These are phyloP conservation scores for Athalia circularis DNA, from an alignment of 2,888 invertebrate species.

Conservation along the genomic window DNA sequence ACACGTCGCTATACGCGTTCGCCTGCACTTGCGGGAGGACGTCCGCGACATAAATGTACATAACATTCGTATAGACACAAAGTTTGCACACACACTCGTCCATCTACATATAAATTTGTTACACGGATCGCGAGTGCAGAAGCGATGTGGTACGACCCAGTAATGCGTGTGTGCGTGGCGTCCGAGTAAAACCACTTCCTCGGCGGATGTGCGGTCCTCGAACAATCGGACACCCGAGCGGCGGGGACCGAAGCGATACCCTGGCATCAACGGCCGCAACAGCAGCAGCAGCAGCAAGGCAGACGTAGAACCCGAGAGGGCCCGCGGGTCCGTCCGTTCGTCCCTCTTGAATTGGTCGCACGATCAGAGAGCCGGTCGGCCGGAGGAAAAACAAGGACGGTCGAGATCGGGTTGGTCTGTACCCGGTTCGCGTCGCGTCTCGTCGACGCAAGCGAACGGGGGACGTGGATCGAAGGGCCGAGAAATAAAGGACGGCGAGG, in stretches of 20 bases:
- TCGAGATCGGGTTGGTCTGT: background rate
- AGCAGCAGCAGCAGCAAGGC: background rate
- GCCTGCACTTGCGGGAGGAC: no score
- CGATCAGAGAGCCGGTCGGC: slow-evolving; percentile 7
- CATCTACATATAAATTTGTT: background rate
- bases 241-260: slow-evolving; percentile 41
- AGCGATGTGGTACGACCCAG: background rate
- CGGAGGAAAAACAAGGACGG: slow-evolving; percentile 27
- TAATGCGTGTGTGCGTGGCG: background rate
- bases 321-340: slow-evolving; percentile 7
- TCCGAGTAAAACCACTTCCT: slow-evolving; percentile 61
- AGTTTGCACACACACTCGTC: no score
- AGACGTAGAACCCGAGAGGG: slow-evolving; percentile 24
- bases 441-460: background rate
- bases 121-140: background rate
- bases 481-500: background rate
- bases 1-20: no score
- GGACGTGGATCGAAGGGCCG: background rate
- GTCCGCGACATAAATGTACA: no score
- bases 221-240: slow-evolving; percentile 70
- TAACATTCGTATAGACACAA: no score
- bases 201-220: slow-evolving; percentile 66
- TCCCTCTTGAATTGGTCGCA: slow-evolving; percentile 38
- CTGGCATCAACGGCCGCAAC: background rate
- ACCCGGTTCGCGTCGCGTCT: no score